A percentile compares a stretch with the other conserved stretches of the same genome.
Conservation (phyloP, 2,888 invertebrate genomes). For the Escarpia spicata region DNA sequence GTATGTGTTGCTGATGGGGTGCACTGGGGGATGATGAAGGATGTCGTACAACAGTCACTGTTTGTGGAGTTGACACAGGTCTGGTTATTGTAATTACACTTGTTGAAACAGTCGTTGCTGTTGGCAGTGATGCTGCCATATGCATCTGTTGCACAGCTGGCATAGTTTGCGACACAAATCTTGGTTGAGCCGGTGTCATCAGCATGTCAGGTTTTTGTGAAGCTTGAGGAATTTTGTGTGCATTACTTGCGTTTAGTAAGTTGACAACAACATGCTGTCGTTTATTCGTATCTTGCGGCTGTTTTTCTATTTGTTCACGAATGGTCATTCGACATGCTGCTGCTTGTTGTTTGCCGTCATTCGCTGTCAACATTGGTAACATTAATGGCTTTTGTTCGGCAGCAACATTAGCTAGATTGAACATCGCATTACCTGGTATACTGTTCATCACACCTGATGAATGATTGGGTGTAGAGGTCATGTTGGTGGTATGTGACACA, state of each 20-base stretch:
- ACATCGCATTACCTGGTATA: slow-evolving; percentile 46
- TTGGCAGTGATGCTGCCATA: slow-evolving; percentile 8
- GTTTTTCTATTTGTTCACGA: slow-evolving; percentile 18
- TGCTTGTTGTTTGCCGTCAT: slow-evolving; percentile 27
- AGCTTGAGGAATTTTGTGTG: slow-evolving; percentile 13
- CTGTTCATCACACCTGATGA: neutral
- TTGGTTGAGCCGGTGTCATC: slow-evolving; percentile 20
- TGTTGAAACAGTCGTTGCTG: slow-evolving; percentile 26
- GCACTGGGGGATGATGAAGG: slow-evolving; percentile 20
- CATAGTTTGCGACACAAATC: slow-evolving; percentile 23
- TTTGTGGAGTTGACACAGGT: slow-evolving; percentile 32
- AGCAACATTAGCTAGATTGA: slow-evolving; percentile 56
- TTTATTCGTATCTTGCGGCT: slow-evolving; percentile 13
- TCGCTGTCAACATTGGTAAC: slow-evolving; percentile 39
- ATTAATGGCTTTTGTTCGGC: slow-evolving; percentile 57
- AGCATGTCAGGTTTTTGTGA: neutral
- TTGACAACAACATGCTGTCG: slow-evolving; percentile 18
- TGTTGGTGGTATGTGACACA: slow-evolving; percentile 16
- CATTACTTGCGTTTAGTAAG: neutral
- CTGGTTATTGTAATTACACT: slow-evolving; percentile 34
- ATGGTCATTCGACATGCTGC: slow-evolving; percentile 24
- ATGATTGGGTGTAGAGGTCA: neutral
- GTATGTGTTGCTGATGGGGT: slow-evolving; percentile 29
- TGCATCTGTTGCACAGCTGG: neutral
- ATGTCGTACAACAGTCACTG: slow-evolving; percentile 34